Conservation (phyloP, 2,888 invertebrate genomes). For the Thereva nobilitata region DNA sequence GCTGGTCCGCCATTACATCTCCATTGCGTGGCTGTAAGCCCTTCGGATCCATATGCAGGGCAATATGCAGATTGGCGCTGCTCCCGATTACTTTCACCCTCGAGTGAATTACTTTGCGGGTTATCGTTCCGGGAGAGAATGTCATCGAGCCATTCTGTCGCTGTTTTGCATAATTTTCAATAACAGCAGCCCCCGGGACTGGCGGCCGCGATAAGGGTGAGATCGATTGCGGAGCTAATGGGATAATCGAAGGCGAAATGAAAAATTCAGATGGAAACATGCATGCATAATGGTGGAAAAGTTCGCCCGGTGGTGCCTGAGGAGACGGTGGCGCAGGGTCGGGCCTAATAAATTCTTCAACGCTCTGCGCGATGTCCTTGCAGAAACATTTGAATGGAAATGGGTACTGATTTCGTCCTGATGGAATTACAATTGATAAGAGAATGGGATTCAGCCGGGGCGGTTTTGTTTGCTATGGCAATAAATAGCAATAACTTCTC, state of each 20-base stretch:
- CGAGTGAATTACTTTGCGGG: conserved; percentile 33
- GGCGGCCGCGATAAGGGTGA: conserved; percentile 35
- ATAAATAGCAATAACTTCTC: no score
- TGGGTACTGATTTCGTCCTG: no score
- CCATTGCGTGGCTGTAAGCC: conserved; percentile 18
- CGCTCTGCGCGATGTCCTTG: no score
- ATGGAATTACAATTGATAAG: no score
- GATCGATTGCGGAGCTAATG: conserved; percentile 39
- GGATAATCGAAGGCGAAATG: conserved; percentile 40
- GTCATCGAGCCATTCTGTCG: conserved; percentile 28
- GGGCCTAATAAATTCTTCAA: no score
- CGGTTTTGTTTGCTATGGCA: no score
- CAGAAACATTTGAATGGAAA: no score
- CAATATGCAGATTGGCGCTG: conserved; percentile 21
- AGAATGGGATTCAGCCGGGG: no score
- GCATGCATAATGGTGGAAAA: conserved; percentile 16
- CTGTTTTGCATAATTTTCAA: conserved; percentile 42
- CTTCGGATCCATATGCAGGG: conserved; percentile 36
- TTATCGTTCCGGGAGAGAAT: conserved; percentile 28
- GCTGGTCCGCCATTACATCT: neutral
- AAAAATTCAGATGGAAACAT: conserved; percentile 37
- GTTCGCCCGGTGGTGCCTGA: no score
- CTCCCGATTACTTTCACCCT: conserved; percentile 35
- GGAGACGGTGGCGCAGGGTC: no score
- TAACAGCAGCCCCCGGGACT: conserved; percentile 33